Evolutionary conservation across 2,888 invertebrate species (phyloP), one percentile per base, ranked within the genome.

Genomic region (Falcaria lacertinaria): DNA sequence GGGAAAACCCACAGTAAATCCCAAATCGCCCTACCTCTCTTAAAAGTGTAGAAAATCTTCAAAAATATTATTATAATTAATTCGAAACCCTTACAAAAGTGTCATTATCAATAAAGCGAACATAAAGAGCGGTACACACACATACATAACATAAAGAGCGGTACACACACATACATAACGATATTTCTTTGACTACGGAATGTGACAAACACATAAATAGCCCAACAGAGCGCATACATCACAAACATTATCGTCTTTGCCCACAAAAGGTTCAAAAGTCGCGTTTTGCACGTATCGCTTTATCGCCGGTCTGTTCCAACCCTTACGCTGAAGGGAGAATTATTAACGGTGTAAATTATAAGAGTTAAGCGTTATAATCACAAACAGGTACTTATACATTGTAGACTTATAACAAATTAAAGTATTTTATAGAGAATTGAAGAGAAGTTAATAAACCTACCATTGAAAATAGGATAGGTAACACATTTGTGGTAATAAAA

Each of bases 191-290:
- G 61, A 63, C 65, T 64, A 64, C 64, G 65, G 58, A 67, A 70
- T 70, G 70, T 80, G 82, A 80, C 83, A 83, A 78, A 81, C 72
- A 66, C 80, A 81, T 74, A 79, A 80, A 76, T 74, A 70, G 56
- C 56, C 69, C 75, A 74, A 81, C 78, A 80, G 70, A 70, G 73
- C 75, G 80, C 81, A 83, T 84, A 83, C 79, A 80, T 85, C 78
- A 75, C 67, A 63, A 67, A 75, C 76, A 85, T 87, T 86, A 87
- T 86, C 86, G 75, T 72, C 22, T 62, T 69, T 71, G 69, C 70
- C 78, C 72, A 86, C 87, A 86, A 87, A 87, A 87, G 87, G 86
- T 80, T 86, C 85, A 83, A 85, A 87, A 87, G 87, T 87, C 81
- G 79, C 82, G 74, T 75, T 81, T 78, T 70, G 80, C 85, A 85